A percentile compares a stretch with the other conserved stretches of the same genome.
Evolutionary conservation across 53 echinoderm and acorn worm genomes (phyloP).

Genomic region (Antedon mediterranea): DNA sequence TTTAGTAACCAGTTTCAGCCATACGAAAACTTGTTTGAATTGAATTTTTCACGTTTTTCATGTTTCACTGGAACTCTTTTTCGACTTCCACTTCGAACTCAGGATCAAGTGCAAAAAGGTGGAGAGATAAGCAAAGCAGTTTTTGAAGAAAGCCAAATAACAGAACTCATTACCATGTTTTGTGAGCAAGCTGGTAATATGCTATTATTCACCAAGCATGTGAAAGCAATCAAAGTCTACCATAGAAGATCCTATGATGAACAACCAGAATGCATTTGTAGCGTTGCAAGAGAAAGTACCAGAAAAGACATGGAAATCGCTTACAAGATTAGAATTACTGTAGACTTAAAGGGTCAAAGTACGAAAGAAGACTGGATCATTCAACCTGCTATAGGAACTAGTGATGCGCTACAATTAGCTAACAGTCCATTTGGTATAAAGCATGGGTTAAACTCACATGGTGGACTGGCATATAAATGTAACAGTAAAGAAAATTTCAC

Average conservation of each 20-base stretch:
- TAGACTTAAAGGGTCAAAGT: neutral
- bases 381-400: neutral
- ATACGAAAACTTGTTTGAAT: constrained; percentile 61
- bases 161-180: constrained; percentile 17
- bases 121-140: neutral
- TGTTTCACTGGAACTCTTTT: constrained; percentile 23
- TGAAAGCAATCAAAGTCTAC: constrained; percentile 19
- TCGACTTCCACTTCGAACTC: constrained; percentile 19
- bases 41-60: constrained; percentile 29
- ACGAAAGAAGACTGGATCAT: neutral
- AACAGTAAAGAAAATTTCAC: neutral
- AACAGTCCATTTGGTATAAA: constrained; percentile 15
- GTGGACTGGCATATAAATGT: constrained; percentile 39
- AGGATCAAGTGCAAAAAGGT: neutral
- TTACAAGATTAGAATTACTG: neutral
- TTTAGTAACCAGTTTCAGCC: constrained; percentile 69
- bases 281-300: neutral
- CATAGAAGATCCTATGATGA: neutral
- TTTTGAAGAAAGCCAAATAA: constrained; percentile 26
- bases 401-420: constrained; percentile 5
- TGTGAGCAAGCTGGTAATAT: constrained; percentile 33
- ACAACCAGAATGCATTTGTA: neutral
- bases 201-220: constrained; percentile 58
- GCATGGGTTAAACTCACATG: constrained; percentile 40
- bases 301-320: neutral